A percentile compares a stretch with the other conserved stretches of the same genome.
phyloP scores from a whole-genome alignment of 2,113 vertebrate genomes.

The Anseranas semipalmata region DNA sequence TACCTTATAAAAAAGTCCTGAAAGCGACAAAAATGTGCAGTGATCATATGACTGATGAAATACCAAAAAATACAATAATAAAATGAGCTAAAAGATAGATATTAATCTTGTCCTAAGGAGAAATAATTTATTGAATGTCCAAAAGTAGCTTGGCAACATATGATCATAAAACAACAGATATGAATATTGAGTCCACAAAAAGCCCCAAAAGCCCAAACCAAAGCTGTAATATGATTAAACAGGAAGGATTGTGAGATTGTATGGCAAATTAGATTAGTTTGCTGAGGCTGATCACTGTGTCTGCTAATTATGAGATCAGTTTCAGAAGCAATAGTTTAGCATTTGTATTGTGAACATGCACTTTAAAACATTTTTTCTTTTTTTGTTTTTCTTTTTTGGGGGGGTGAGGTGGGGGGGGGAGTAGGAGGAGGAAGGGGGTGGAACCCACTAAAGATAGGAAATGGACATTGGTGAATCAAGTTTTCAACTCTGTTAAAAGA shows the following conservation, averaged over 20 bases:
- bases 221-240: neutral
- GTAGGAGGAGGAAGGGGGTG: neutral
- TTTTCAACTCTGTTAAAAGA: neutral
- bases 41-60: neutral
- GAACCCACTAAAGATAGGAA: neutral
- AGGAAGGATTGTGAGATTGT: neutral
- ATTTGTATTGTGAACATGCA: neutral
- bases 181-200: neutral
- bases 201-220: fast-evolving
- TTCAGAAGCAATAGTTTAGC: neutral
- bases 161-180: neutral
- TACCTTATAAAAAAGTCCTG: neutral
- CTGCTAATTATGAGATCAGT: neutral
- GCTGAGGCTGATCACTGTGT: neutral
- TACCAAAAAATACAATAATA: neutral
- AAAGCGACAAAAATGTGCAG: neutral
- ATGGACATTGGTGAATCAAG: neutral
- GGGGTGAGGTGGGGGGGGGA: too few species aligned
- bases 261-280: conserved; percentile 16
- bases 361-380: neutral
- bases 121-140: neutral
- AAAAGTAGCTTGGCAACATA: neutral
- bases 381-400: too few species aligned
- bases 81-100: neutral
- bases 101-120: neutral